Conservation (phyloP, 1,140 invertebrate genomes). For the Drosophila orena region DNA sequence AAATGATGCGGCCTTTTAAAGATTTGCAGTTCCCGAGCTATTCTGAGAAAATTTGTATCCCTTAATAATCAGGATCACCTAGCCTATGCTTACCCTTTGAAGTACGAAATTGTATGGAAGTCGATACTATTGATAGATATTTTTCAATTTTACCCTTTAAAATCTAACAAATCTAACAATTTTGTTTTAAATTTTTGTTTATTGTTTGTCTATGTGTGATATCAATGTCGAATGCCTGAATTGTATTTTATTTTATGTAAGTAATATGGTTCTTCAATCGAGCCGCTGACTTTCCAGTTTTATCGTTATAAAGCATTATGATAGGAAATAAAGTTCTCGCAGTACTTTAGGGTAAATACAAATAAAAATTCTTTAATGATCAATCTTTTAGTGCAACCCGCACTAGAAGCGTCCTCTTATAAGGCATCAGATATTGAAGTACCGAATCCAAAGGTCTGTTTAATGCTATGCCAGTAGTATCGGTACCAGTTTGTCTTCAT, state of each 20-base stretch:
- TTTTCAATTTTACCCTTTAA: background rate
- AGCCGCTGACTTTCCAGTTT: conserved; percentile 24
- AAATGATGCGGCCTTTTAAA: no score
- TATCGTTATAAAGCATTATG: background rate
- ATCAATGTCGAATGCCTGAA: conserved; percentile 44
- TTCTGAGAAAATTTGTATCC: no score
- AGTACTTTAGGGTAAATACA: conserved; percentile 28
- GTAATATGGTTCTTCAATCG: conserved; percentile 25
- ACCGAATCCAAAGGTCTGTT: conserved; percentile 96
- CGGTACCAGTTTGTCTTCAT: conserved; percentile 95
- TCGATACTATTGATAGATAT: no score
- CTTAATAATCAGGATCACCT: no score
- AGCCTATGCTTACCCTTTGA: no score
- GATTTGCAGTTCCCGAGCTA: no score
- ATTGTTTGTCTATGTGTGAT: conserved; percentile 57
- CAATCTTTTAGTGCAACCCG: conserved; percentile 11
- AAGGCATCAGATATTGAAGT: conserved; percentile 86
- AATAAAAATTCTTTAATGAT: conserved; percentile 36
- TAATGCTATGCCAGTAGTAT: conserved; percentile 97
- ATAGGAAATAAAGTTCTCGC: conserved; percentile 46
- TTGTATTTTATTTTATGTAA: conserved; percentile 18
- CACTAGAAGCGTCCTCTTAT: conserved; percentile 47
- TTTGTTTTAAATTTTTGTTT: conserved; percentile 49
- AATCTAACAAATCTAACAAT: conserved; percentile 11
- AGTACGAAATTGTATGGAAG: no score